Evolutionary conservation across 2,113 vertebrate species (phyloP).

Genomic region (Mustela lutreola): DNA sequence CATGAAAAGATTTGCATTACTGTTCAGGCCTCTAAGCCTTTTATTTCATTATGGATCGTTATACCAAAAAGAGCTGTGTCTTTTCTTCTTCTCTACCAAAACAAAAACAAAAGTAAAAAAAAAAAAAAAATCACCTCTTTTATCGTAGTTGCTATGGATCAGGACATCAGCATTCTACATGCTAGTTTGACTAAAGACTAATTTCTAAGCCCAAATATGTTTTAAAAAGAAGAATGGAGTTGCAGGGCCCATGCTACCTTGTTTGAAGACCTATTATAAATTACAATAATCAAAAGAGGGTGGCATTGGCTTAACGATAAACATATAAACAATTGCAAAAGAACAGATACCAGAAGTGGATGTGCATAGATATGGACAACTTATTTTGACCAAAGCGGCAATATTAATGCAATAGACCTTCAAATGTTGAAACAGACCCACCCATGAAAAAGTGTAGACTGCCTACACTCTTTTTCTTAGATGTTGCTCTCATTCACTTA

Average conservation of each 20-base stretch:
- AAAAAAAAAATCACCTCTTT: neutral
- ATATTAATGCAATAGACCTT: neutral
- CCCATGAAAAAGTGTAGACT: neutral
- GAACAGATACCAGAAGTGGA: neutral
- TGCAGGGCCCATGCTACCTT: neutral
- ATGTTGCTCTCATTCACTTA: neutral
- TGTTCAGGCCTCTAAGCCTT: neutral
- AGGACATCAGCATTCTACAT: too few relatives aligned
- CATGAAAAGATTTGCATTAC: neutral
- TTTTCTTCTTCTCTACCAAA: neutral
- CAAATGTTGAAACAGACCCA: neutral
- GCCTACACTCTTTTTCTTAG: neutral
- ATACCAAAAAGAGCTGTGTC: neutral
- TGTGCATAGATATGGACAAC: fast-evolving
- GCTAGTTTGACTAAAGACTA: neutral
- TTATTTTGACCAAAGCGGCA: neutral
- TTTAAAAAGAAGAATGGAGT: neutral
- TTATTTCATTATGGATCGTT: neutral
- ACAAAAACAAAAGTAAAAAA: neutral
- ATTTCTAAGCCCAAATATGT: neutral
- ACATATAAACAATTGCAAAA: neutral
- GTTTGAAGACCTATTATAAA: neutral
- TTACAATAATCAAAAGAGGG: neutral
- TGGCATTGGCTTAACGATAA: neutral
- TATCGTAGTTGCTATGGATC: neutral